Percentiles rank a stretch among this genome's conserved stretches.
These are phyloP conservation scores for Ramazzottius varieornatus DNA, from an alignment of 2,888 invertebrate genomes.

Conservation along the genomic window DNA sequence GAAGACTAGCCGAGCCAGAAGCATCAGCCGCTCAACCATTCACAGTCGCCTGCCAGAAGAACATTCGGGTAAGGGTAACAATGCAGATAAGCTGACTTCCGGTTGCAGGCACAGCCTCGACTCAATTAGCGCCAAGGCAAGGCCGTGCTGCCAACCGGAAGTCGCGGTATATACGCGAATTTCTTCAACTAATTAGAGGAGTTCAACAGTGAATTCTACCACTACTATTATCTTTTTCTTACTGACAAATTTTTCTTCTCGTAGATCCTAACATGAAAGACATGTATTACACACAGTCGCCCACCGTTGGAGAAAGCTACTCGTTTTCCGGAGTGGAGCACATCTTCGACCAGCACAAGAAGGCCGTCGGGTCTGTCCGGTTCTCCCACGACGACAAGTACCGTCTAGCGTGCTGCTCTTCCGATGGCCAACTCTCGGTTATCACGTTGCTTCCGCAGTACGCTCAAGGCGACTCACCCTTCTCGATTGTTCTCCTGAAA, in stretches of 20 bases:
- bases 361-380: conserved; percentile 7
- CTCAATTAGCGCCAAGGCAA: too few species aligned
- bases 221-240: too few species aligned
- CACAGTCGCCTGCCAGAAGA: background rate
- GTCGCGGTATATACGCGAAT: too few species aligned
- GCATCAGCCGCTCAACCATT: background rate
- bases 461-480: background rate
- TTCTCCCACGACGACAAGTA: conserved; percentile 60
- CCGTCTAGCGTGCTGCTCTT: conserved; percentile 46
- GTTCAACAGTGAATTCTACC: too few species aligned
- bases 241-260: too few species aligned
- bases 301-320: conserved; percentile 39
- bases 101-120: too few species aligned
- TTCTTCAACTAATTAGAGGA: too few species aligned
- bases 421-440: conserved; percentile 49
- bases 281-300: too few species aligned
- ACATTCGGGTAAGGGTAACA: background rate
- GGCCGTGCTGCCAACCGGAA: too few species aligned
- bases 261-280: too few species aligned
- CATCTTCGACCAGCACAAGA: conserved; percentile 45
- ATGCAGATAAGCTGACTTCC: background rate
- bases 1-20: background rate
- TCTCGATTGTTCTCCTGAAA: conserved; percentile 31
- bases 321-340: conserved; percentile 63
- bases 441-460: background rate